Base-by-base conservation (phyloP, 1,140 invertebrate species). In the Drosophila lini region DNA sequence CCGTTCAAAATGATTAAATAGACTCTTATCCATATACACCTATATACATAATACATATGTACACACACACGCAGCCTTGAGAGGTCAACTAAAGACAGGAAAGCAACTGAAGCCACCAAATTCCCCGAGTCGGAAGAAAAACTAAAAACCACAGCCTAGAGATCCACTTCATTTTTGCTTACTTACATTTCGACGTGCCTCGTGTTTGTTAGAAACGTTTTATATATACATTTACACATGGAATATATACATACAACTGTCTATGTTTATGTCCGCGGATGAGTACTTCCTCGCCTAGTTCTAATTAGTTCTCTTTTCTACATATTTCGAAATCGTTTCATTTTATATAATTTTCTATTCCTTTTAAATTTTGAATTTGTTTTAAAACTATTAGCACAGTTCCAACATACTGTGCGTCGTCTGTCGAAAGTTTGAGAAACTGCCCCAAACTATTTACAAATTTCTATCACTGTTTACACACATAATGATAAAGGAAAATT, bases 141-240 rank as follows among this genome's bases (percentile, higher is more conserved):
- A 88, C 76, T 57, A 71, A 63, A 81, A 70, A 59, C 47, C 47
- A 38, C 19, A 60, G 69, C 53, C 64, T 75, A 67, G 19, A 74
- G 45, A 53, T 53, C 40, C 65, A 53, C 69, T 70, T 70, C 61
- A 75, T 62, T 80, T 88, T 83, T 83, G 80, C 85, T 88, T 80
- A 80, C 80, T 83, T 89, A 88, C 80, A 88, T 88, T 89, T 88
- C 77, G 78, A 88, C 65, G 83, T 88, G 83, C 83, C 83, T 88
- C 77, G 84, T 89, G 83, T 88, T 88, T 86, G 83, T 86, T 88
- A 86, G 80, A 86, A 86, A 86, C 83, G 77, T 81, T 83, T 80
- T 77, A 88, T 73, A 85, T 86, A 85, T 86, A 86, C 57, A 77
- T 81, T 81, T 81, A 86, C 69, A 88, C 64, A 52, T 77, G 61